Conservation (phyloP, 2,888 invertebrate genomes). For the Shargacucullia verbasci region DNA sequence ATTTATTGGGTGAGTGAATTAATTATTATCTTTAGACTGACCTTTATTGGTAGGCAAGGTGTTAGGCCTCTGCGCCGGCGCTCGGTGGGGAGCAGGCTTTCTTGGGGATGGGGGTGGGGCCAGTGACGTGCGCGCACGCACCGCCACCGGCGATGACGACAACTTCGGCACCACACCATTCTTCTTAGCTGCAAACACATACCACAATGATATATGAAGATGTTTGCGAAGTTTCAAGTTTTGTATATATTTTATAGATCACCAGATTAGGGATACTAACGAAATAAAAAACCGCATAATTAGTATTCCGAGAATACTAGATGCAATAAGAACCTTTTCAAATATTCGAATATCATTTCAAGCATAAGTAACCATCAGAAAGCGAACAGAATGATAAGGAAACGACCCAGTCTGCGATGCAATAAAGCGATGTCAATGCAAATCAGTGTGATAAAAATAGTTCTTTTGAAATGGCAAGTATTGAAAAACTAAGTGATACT, state of each 20-base stretch:
- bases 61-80: slow-evolving; percentile 81
- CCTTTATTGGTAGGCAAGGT: slow-evolving; percentile 83
- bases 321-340: slow-evolving; percentile 23
- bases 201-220: slow-evolving; percentile 13
- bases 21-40: slow-evolving; percentile 58
- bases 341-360: slow-evolving; percentile 26
- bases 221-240: background rate
- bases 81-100: slow-evolving; percentile 77
- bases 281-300: slow-evolving; percentile 4
- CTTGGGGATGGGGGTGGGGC: slow-evolving; percentile 82
- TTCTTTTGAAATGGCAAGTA: slow-evolving; percentile 18
- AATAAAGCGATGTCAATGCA: slow-evolving; percentile 36
- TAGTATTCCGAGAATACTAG: slow-evolving; percentile 3
- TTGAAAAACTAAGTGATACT: slow-evolving; percentile 10
- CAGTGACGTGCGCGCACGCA: slow-evolving; percentile 79
- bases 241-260: no score
- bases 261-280: no score
- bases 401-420: slow-evolving; percentile 39
- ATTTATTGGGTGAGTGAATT: no score
- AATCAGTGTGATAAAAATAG: slow-evolving; percentile 41
- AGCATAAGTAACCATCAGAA: slow-evolving; percentile 22
- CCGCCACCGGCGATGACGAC: slow-evolving; percentile 81
- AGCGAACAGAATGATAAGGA: slow-evolving; percentile 44
- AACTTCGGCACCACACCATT: slow-evolving; percentile 86
- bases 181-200: slow-evolving; percentile 79